Conservation (phyloP, 2,113 vertebrate species). For the Ophthalmolycus amberensis region DNA sequence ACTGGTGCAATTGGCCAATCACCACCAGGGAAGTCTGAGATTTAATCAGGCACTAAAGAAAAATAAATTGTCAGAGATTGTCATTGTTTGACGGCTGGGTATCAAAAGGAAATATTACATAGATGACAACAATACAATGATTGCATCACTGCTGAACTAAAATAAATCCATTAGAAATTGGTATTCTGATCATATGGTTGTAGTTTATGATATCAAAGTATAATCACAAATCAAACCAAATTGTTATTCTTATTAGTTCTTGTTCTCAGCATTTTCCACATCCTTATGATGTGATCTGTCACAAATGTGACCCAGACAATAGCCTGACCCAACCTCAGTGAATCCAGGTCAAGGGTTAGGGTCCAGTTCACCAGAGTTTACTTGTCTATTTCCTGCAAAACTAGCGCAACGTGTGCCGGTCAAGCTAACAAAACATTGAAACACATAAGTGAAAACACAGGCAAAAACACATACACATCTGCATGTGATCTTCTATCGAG, state of each 20-base stretch:
- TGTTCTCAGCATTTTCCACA: constrained; percentile 61
- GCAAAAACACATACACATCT: constrained; percentile 43
- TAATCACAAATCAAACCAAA: constrained; percentile 10
- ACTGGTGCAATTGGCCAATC: background rate
- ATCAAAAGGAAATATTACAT: background rate
- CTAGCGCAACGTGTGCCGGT: constrained; percentile 45
- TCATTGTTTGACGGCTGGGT: background rate
- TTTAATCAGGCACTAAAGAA: background rate
- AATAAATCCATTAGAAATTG: background rate
- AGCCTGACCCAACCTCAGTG: constrained; percentile 35
- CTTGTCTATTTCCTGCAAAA: constrained; percentile 73
- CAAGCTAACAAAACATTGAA: constrained; percentile 67
- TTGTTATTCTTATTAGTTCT: background rate
- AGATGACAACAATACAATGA: background rate
- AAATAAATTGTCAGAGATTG: background rate
- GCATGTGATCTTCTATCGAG: constrained; percentile 55
- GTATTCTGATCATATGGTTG: constrained; percentile 9
- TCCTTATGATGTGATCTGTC: constrained; percentile 32
- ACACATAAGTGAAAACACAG: constrained; percentile 58
- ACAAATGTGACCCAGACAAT: constrained; percentile 67
- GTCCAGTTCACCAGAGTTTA: constrained; percentile 71
- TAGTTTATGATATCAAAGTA: constrained; percentile 12
- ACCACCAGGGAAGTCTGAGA: background rate
- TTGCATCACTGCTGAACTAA: background rate
- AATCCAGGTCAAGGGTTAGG: constrained; percentile 65